A percentile compares a stretch with the other conserved stretches of the same genome.
Conservation (phyloP, 2,797 vertebrate genomes). For the Furcifer pardalis region DNA sequence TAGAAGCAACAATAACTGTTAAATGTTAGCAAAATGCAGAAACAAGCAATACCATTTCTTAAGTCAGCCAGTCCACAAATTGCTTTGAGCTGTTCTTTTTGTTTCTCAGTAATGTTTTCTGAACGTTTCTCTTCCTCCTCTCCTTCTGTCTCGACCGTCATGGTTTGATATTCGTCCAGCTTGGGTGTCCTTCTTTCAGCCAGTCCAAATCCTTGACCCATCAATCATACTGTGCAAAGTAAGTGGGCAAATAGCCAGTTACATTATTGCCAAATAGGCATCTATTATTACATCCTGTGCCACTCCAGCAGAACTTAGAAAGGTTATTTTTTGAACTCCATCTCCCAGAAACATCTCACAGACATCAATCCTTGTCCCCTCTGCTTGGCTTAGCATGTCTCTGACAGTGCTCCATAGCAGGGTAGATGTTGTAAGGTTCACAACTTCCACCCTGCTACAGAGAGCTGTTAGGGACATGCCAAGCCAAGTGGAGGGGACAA, state of each 20-base stretch:
- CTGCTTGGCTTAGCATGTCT: too few species aligned
- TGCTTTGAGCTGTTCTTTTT: background rate
- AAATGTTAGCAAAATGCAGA: background rate
- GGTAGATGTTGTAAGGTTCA: too few species aligned
- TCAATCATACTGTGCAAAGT: background rate
- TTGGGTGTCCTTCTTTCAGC: conserved; percentile 25
- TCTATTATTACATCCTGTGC: background rate
- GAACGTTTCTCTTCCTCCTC: background rate
- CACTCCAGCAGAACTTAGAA: too few species aligned
- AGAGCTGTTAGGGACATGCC: too few species aligned
- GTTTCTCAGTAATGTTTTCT: background rate
- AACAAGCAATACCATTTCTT: conserved; percentile 60
- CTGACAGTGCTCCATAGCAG: too few species aligned
- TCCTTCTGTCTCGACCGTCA: conserved; percentile 24
- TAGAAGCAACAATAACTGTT: background rate
- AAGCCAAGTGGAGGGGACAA: too few species aligned
- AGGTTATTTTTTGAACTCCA: too few species aligned
- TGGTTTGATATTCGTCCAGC: background rate
- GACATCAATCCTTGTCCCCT: too few species aligned
- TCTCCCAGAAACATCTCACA: too few species aligned
- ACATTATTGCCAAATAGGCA: background rate
- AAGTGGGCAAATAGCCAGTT: background rate
- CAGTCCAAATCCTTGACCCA: conserved; percentile 51
- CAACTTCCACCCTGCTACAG: too few species aligned
- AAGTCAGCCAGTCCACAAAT: conserved; percentile 63